Conservation (phyloP, 2,113 vertebrate genomes). For the Zosterops hypoxanthus region DNA sequence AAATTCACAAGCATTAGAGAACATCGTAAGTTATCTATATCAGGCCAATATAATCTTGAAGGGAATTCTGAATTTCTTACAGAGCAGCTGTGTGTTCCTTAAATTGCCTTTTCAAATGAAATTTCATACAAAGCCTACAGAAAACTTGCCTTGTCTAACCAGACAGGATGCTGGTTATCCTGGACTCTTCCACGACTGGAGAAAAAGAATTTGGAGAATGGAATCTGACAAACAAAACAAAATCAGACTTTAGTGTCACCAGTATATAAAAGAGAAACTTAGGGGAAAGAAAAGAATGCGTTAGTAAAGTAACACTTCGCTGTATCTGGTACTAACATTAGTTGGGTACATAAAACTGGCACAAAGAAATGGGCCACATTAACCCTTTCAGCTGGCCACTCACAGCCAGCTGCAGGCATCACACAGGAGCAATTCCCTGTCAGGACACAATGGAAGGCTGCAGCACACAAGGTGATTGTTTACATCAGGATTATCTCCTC, state of each 20-base stretch:
- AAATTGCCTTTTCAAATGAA: not conserved
- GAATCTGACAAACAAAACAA: slow-evolving; percentile 79
- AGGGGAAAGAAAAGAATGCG: not conserved
- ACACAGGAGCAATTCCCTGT: fast-evolving
- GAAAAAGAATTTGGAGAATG: slow-evolving; percentile 97
- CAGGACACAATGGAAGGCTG: not conserved
- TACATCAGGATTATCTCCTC: fast-evolving
- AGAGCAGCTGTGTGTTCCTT: not conserved
- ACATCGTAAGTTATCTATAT: not conserved
- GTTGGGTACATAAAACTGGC: not conserved
- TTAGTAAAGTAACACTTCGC: not conserved
- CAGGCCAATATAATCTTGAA: not conserved
- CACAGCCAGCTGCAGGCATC: fast-evolving
- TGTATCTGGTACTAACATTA: not conserved
- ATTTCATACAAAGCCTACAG: not conserved
- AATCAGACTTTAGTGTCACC: not conserved
- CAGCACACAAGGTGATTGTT: not conserved
- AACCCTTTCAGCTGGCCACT: not conserved
- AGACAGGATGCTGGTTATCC: slow-evolving; percentile 82
- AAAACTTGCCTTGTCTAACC: slow-evolving; percentile 86
- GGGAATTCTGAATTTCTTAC: not conserved
- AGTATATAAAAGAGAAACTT: not conserved
- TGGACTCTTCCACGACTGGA: slow-evolving; percentile 88
- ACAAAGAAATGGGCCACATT: not conserved
- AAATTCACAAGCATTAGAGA: not conserved